Evolutionary conservation across 2,888 invertebrate genomes (phyloP).

Genomic region (Acronicta leporina): DNA sequence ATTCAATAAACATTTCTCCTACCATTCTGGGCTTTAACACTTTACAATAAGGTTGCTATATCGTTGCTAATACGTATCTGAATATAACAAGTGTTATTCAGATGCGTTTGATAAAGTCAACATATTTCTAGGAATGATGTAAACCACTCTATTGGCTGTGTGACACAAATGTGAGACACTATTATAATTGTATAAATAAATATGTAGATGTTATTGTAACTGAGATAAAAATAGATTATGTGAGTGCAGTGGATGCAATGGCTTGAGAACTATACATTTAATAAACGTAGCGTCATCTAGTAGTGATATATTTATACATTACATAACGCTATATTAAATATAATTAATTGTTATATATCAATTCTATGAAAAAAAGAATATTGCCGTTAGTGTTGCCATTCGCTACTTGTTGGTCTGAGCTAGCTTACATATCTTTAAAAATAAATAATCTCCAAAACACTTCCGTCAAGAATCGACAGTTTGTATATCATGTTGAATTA

Average conservation of each 20-base stretch:
- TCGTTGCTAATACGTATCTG: background rate
- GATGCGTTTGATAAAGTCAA: slow-evolving; percentile 34
- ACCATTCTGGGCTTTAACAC: slow-evolving; percentile 20
- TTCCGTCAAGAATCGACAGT: background rate
- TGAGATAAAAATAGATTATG: slow-evolving; percentile 32
- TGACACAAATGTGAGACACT: slow-evolving; percentile 48
- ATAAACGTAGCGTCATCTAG: background rate
- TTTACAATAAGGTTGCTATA: slow-evolving; percentile 12
- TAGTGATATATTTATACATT: background rate
- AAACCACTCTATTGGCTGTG: slow-evolving; percentile 26
- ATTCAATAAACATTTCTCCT: slow-evolving; percentile 4
- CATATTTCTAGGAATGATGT: slow-evolving; percentile 44
- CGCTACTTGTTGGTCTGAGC: too few species aligned
- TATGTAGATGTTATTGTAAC: slow-evolving; percentile 19
- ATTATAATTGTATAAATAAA: slow-evolving; percentile 12
- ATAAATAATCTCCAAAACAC: background rate
- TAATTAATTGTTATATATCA: too few species aligned
- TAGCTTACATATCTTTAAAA: too few species aligned
- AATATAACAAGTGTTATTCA: slow-evolving; percentile 31
- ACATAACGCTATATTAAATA: background rate
- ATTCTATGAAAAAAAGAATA: too few species aligned
- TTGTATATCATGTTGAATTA: slow-evolving; percentile 3
- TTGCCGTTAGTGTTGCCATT: too few species aligned
- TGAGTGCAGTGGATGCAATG: background rate
- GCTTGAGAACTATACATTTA: slow-evolving; percentile 2